These are phyloP conservation scores for Sarcophaga bullata DNA, from an alignment of 1,140 invertebrate genomes.

Conservation along the genomic window DNA sequence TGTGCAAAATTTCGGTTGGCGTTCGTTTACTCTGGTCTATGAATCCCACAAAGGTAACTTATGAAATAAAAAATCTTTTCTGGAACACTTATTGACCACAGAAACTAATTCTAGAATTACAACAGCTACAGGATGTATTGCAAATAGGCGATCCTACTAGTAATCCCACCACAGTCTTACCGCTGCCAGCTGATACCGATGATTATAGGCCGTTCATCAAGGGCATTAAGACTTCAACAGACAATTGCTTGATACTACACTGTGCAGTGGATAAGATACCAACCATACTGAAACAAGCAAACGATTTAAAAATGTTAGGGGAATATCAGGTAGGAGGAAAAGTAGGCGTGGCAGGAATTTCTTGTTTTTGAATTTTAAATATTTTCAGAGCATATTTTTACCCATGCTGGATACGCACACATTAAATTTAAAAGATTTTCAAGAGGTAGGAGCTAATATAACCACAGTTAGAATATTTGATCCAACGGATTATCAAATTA, in stretches of 20 bases:
- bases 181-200: constrained; percentile 69
- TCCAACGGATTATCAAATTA: constrained; percentile 68
- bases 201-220: constrained; percentile 82
- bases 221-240: constrained; percentile 76
- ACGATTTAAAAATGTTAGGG: constrained; percentile 82
- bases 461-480: constrained; percentile 79
- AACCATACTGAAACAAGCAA: constrained; percentile 78
- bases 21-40: constrained; percentile 83
- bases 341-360: not conserved
- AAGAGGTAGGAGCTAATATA: constrained; percentile 77
- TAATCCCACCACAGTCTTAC: constrained; percentile 71
- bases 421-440: constrained; percentile 75
- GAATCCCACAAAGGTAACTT: constrained; percentile 75
- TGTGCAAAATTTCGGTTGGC: constrained; percentile 80
- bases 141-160: constrained; percentile 72
- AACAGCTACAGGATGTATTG: constrained; percentile 84
- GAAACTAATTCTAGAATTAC: constrained; percentile 69
- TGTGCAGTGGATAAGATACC: constrained; percentile 75
- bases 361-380: not conserved
- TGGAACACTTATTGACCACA: not conserved
- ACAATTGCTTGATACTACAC: constrained; percentile 83
- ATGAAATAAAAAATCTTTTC: not conserved
- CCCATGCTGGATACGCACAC: constrained; percentile 77
- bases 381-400: constrained; percentile 68
- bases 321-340: constrained; percentile 73